Evolutionary conservation across 2,113 vertebrate genomes (phyloP).

Genomic region (Psittacara wagleri): DNA sequence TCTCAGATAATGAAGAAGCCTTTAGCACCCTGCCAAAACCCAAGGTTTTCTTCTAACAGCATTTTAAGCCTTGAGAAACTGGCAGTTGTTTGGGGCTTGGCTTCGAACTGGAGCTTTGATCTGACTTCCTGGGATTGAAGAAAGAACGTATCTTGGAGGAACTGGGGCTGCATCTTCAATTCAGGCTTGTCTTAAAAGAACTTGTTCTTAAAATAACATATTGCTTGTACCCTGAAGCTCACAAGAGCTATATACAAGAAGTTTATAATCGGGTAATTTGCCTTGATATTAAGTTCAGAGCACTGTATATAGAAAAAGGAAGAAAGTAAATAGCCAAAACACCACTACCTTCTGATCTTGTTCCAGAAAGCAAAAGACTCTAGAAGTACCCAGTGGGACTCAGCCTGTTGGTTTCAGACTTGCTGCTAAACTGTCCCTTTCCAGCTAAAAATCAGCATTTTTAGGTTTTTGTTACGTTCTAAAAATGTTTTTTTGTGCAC

Average conservation of each 20-base stretch:
- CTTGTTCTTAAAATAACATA: background rate
- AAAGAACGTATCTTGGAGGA: background rate
- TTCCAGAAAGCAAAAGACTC: background rate
- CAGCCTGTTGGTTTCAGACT: background rate
- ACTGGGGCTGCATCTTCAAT: background rate
- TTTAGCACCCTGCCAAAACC: background rate
- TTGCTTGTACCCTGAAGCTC: background rate
- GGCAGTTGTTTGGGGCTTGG: slow-evolving; percentile 14
- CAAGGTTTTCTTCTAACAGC: background rate
- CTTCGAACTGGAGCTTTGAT: slow-evolving; percentile 37
- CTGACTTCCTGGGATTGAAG: background rate
- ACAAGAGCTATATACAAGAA: background rate
- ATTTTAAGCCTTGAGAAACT: slow-evolving; percentile 13
- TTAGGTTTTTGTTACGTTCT: background rate
- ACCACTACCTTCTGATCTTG: background rate
- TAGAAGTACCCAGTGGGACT: background rate
- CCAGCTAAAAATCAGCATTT: background rate
- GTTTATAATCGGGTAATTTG: background rate
- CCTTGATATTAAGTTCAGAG: background rate
- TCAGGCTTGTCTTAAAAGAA: background rate
- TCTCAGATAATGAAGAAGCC: background rate
- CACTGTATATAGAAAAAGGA: background rate
- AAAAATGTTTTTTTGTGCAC: background rate
- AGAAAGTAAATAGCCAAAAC: background rate
- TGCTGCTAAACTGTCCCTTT: background rate